Conservation (phyloP, 2,113 vertebrate genomes). For the Pluvialis apricaria region DNA sequence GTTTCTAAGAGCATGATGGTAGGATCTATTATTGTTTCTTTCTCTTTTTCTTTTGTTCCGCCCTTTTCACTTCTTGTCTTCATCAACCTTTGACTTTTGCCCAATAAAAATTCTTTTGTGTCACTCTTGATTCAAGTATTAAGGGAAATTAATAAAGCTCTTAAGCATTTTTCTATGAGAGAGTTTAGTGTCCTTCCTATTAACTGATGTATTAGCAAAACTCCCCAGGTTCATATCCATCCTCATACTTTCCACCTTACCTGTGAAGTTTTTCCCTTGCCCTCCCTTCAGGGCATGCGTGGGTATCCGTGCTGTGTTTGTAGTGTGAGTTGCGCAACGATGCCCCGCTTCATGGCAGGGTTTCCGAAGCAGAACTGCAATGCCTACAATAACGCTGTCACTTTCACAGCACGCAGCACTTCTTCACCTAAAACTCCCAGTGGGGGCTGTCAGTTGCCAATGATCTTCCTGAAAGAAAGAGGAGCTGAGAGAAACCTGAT, state of each 20-base stretch:
- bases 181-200: not conserved
- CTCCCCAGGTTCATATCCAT: not conserved
- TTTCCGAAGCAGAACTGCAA: not conserved
- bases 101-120: not conserved
- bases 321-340: accelerated
- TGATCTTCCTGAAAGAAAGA: not conserved
- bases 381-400: not conserved
- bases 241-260: not conserved
- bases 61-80: not conserved
- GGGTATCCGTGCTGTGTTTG: not conserved
- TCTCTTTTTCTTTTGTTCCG: not conserved
- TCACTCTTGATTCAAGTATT: not conserved
- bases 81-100: not conserved
- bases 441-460: not conserved
- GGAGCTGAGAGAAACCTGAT: not conserved
- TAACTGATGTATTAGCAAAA: not conserved
- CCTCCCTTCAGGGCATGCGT: not conserved
- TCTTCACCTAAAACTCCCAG: not conserved
- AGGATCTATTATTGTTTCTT: not conserved
- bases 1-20: not conserved
- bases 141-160: not conserved
- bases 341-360: not conserved
- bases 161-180: not conserved
- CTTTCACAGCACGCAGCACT: not conserved
- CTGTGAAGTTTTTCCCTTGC: not conserved